Base-by-base conservation (phyloP, 2,888 invertebrate genomes). In the Branchipolynoe longqiensis region DNA sequence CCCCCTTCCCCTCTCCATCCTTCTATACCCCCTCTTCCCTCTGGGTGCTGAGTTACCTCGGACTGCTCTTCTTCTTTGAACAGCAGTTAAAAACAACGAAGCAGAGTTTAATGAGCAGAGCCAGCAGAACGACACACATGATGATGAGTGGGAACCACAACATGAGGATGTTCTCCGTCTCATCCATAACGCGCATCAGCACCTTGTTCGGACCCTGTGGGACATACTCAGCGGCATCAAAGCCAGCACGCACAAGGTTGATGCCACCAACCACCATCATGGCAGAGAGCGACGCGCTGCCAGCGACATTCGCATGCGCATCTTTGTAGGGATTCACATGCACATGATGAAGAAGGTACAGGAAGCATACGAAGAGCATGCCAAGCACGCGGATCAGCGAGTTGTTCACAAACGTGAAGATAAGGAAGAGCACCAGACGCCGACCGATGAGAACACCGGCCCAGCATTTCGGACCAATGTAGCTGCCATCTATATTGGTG, bases 381-480 rank as follows among this genome's bases (percentile, higher is more conserved):
- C 87, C 83, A 31, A 89, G 88, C 83, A 89, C 86, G n/a, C 89
- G 83, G 25, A 89, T 85, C 40, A 89, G 86, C 0, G 85, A 85
- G 85, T 88, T 87, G 62, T 89, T 89, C 56, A 89, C 88, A 78
- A 89, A 89, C 18, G 89, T 89, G 82, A 87, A 89, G 14, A 89
- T 85, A 0, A 89, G 81, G 14, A 89, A 85, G 38, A 89, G 85
- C 3, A 89, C 38, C 12, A 89, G 85, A 18, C 89, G 82, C 25
- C 89, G 86, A 0, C 86, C 87, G 36, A 89, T 86, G 25, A 89
- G 82, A 14, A 89, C 84, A 1, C 89, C 89, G 4, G 87, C 87
- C 33, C 89, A 88, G 81, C 89, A 89, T 54, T 87, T 40, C 0
- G 88, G 86, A 12, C 89, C 89, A 31, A 89, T 82, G 8, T 56